phyloP scores from a whole-genome alignment of 2,113 vertebrate genomes.

The Callocephalon fimbriatum region DNA sequence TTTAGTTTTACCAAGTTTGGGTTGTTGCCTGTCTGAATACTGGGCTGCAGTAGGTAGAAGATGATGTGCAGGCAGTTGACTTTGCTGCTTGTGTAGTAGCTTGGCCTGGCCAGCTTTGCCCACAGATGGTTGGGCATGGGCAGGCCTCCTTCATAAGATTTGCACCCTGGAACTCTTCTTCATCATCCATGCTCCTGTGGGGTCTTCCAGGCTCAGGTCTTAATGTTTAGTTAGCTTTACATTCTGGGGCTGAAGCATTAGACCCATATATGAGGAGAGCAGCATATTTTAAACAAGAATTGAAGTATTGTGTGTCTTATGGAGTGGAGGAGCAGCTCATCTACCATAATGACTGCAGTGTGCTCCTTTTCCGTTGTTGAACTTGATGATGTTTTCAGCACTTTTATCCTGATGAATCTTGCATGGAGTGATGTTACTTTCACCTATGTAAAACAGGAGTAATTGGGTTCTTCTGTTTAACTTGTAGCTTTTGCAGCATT shows the following conservation, averaged over 20 bases:
- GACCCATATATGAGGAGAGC: not conserved
- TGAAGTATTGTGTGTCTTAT: not conserved
- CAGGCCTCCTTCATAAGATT: not conserved
- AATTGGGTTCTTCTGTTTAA: not conserved
- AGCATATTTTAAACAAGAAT: not conserved
- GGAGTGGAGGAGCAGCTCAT: not conserved
- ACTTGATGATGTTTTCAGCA: not conserved
- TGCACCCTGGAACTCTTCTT: not conserved
- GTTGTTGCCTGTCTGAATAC: not conserved
- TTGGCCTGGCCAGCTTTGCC: not conserved
- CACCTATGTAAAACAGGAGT: not conserved
- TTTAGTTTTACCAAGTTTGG: not conserved
- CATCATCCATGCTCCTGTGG: accelerated
- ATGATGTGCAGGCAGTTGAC: accelerated
- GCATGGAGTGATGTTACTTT: not conserved
- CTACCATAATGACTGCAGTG: accelerated
- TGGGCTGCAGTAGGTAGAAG: accelerated
- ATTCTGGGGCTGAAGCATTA: not conserved
- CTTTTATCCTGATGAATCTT: not conserved
- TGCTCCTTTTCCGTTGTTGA: not conserved
- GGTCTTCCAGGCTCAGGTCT: not conserved
- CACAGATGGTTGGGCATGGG: not conserved
- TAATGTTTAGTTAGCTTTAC: not conserved
- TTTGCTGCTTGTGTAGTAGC: not conserved
- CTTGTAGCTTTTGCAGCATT: not conserved